Base-by-base conservation (phyloP, 2,797 vertebrate species). In the Myotis planiceps region DNA sequence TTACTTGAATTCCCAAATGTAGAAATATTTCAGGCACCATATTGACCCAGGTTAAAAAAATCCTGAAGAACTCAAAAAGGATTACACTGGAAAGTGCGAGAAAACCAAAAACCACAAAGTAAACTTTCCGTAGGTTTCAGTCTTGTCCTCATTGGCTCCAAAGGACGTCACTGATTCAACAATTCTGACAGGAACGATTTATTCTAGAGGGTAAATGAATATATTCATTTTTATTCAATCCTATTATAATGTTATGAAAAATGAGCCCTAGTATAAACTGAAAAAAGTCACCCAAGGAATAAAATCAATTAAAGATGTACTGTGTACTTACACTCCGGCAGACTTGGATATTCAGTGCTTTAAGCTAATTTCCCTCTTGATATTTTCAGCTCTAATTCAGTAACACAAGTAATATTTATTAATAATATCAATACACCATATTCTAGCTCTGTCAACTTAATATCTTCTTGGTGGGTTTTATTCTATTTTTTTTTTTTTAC, bases 51-150 rank as follows among this genome's bases (percentile, higher is more conserved):
- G 97, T 95, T 97, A 97, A 92, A 96, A 97, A 97, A 97, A 96
- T 92, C 74, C 88, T n/a, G 9, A 93, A 83, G 51, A 97, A 92
- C 74, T 94, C 84, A 95, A 45, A 95, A 93, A 93, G 93, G 94
- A 93, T 96, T 96, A 97, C 47, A 42, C 84, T 94, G 92, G 85
- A 85, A 96, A 93, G 96, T 58, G 69, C 37, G 47, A 96, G 94
- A 88, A 97, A 97, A 95, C 97, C 97, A 94, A 89, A 97, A 97
- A 94, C 97, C 97, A 94, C 97, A 96, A 96, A 95, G 92, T 65
- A 97, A 97, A 97, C 74, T 90, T 97, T 13, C 72, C 78, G 78
- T 42, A 37, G 63, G 72, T 49, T 92, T 92, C 42, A 53, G 81
- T 58, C 87, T 81, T 88, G 51, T 65, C 49, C 53, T 66, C 66